Conservation (phyloP, 2,888 invertebrate genomes). For the Limnephilus auricula region DNA sequence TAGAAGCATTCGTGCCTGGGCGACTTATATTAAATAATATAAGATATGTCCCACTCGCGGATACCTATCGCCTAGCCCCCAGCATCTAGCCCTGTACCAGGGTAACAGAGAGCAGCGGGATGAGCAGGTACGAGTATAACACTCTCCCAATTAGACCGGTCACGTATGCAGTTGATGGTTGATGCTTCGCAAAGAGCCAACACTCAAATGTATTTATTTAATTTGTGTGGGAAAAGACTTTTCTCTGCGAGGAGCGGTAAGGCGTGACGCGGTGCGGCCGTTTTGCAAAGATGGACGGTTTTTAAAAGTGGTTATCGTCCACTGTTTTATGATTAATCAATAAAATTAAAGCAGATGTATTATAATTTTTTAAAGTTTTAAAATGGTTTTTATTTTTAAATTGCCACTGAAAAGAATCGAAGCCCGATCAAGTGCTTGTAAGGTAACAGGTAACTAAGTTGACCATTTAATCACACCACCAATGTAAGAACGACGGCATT, state of each 20-base stretch:
- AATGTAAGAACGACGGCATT: no score
- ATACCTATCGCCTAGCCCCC: not conserved
- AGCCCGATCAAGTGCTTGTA: no score
- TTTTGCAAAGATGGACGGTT: not conserved
- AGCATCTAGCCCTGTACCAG: not conserved
- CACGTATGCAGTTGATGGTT: conserved; percentile 54
- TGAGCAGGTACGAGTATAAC: conserved; percentile 17
- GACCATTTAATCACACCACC: no score
- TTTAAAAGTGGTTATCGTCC: not conserved
- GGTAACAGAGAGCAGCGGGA: not conserved
- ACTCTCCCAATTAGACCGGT: conserved; percentile 62
- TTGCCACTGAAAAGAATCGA: no score
- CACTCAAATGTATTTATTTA: conserved; percentile 43
- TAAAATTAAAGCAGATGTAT: no score
- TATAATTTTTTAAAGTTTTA: no score
- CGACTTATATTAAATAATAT: not conserved
- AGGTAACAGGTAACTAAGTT: no score
- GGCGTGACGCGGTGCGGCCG: conserved; percentile 25
- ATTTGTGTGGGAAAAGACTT: conserved; percentile 60
- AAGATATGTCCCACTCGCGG: not conserved
- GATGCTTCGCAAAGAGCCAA: conserved; percentile 22
- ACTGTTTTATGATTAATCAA: no score
- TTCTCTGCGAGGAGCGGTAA: not conserved
- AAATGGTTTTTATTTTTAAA: no score
- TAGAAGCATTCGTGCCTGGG: not conserved